These are phyloP conservation scores for Eolophus roseicapilla DNA, from an alignment of 2,113 vertebrate species.

Conservation along the genomic window DNA sequence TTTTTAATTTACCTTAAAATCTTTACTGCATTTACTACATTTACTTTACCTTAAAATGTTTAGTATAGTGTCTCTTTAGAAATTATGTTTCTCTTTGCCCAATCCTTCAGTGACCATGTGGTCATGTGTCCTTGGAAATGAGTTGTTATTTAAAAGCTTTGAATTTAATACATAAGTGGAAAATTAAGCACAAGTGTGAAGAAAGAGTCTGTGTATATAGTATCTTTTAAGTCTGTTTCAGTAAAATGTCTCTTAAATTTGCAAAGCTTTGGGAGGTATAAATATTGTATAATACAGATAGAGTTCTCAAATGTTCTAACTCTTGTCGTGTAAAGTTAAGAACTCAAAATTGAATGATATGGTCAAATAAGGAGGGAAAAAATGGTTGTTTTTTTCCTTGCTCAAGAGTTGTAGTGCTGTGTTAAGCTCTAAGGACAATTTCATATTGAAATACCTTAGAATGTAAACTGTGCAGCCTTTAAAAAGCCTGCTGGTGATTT, in stretches of 20 bases:
- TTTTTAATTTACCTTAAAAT: neutral
- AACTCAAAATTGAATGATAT: neutral
- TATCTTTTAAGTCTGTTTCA: neutral
- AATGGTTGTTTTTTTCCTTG: neutral
- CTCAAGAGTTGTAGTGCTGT: neutral
- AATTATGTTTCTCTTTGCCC: neutral
- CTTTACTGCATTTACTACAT: neutral
- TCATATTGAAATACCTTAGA: neutral
- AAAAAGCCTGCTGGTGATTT: neutral
- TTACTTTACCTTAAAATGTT: neutral
- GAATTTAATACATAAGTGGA: neutral
- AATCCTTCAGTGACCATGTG: neutral
- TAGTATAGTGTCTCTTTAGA: neutral
- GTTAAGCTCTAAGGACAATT: neutral
- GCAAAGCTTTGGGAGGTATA: neutral
- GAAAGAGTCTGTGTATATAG: neutral
- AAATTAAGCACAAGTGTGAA: neutral
- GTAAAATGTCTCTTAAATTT: neutral
- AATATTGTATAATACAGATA: neutral
- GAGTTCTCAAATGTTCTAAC: neutral
- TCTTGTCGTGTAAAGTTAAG: neutral
- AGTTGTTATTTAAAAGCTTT: neutral
- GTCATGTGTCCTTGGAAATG: neutral
- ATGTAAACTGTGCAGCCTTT: neutral
- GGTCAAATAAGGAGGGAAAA: neutral